Evolutionary conservation across 1,140 invertebrate species (phyloP), one percentile per base, ranked within the genome.

Genomic region (Drosophila littoralis): DNA sequence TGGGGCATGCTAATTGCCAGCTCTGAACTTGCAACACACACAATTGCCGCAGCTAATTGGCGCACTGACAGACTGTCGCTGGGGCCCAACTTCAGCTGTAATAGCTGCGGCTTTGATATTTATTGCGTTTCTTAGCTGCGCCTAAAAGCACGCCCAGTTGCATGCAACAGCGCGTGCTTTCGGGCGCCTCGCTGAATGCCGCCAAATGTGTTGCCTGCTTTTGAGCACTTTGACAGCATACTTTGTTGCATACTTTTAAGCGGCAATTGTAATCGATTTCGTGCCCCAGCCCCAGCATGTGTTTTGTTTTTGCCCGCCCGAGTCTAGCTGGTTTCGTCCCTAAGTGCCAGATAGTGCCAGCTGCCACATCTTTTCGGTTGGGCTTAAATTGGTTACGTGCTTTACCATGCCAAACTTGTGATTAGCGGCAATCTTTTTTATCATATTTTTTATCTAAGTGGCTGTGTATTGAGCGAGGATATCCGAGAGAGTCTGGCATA

Each of bases 1-100:
- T 60, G 28, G 9, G 64, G 48, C 17, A 65, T 77, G 66, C 54
- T 80, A 89, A 86, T 79, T 80, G 74, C 46, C 61, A 12, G 12
- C 64, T 51, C 45, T 28, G 50, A 61, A 66, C 67, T 48, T 75
- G 77, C 77, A 61, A 71, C 67, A 40, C 46, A 69, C 67, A 43
- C 46, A 69, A 28, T 67, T 59, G 54, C 65, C 51, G 75, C 55
- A 50, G 7, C n/a, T 67, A 61, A 50, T 63, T 74, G 50, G 43
- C 43, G 33, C 28, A 10, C 33, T 33, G 35, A 46, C 51, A 59
- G 46, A 61, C 36, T 60, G 51, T 35, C 38, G 51, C 55, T 40
- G 28, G 45, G n/a, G 22, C 22, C 22, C 22, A 28, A 28, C 4
- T 28, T 28, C 22, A 28, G 22, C 22, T 28, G 22, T 28, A 5